Percentiles rank a stretch among this genome's conserved stretches.
phyloP scores from a whole-genome alignment of 2,113 vertebrate species.

The Hydropotes inermis region DNA sequence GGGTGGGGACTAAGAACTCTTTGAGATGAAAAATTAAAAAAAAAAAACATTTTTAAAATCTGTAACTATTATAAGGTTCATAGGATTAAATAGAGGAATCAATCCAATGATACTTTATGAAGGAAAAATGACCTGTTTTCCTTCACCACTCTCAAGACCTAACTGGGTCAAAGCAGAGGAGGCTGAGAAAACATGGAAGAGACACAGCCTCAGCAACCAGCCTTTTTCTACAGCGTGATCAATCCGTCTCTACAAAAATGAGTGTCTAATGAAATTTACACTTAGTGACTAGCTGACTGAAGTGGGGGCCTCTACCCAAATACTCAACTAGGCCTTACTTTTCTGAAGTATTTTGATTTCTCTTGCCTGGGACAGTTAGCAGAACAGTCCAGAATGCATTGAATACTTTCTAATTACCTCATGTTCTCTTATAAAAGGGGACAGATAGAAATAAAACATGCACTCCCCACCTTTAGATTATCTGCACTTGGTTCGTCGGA shows the following conservation, averaged over 20 bases:
- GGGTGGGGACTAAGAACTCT: constrained; percentile 77
- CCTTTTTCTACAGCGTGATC: constrained; percentile 51
- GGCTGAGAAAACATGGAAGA: constrained; percentile 50
- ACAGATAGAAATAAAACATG: constrained; percentile 62
- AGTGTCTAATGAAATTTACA: constrained; percentile 32
- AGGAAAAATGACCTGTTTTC: constrained; percentile 54
- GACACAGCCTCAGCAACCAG: constrained; percentile 31
- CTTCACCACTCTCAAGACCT: constrained; percentile 60
- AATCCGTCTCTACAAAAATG: constrained; percentile 58
- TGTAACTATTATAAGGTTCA: constrained; percentile 65
- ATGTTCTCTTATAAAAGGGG: constrained; percentile 59
- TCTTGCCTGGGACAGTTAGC: constrained; percentile 59
- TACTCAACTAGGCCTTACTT: constrained; percentile 61
- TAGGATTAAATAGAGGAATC: constrained; percentile 49
- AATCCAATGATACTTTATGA: constrained; percentile 47
- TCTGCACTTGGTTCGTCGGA: constrained; percentile 48
- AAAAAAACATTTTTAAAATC: constrained; percentile 28
- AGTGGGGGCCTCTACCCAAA: constrained; percentile 44
- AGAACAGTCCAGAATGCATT: constrained; percentile 67
- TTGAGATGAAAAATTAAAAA: constrained; percentile 58
- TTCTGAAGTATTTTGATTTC: constrained; percentile 68
- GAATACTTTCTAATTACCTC: constrained; percentile 61
- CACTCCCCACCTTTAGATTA: constrained; percentile 58
- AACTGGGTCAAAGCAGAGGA: constrained; percentile 66
- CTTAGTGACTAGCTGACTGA: constrained; percentile 45